Evolutionary conservation across 2,797 vertebrate genomes (phyloP).

Genomic region (Erethizon dorsatum): DNA sequence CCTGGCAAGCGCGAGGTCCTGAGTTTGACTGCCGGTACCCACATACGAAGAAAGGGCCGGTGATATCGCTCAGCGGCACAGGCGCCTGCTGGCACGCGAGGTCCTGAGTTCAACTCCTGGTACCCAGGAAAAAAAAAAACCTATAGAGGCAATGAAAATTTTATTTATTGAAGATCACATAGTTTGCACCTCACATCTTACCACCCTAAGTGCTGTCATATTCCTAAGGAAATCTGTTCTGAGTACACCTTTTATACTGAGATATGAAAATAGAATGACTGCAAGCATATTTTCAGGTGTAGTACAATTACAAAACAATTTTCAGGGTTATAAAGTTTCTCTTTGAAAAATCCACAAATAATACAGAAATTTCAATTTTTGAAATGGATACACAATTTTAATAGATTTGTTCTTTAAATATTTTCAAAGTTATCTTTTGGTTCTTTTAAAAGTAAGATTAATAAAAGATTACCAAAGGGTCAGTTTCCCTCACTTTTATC

Average conservation of each 20-base stretch:
- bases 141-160: conserved; percentile 43
- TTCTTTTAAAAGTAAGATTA: conserved; percentile 57
- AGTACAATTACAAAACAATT: conserved; percentile 64
- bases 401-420: conserved; percentile 27
- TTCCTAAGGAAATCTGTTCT: conserved; percentile 16
- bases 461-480: conserved; percentile 55
- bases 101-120: too few relatives aligned
- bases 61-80: too few relatives aligned
- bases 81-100: too few relatives aligned
- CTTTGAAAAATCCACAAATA: conserved; percentile 59
- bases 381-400: conserved; percentile 53
- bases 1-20: too few relatives aligned
- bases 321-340: conserved; percentile 54
- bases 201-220: neutral
- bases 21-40: too few relatives aligned
- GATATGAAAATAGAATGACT: conserved; percentile 45
- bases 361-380: conserved; percentile 37
- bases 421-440: conserved; percentile 45
- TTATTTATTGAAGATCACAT: neutral
- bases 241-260: neutral
- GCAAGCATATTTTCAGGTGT: neutral
- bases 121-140: neutral
- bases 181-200: neutral
- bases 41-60: too few relatives aligned
- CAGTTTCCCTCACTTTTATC: neutral